phyloP scores from a whole-genome alignment of 2,797 vertebrate species.

The Parauchenoglanis ngamensis region DNA sequence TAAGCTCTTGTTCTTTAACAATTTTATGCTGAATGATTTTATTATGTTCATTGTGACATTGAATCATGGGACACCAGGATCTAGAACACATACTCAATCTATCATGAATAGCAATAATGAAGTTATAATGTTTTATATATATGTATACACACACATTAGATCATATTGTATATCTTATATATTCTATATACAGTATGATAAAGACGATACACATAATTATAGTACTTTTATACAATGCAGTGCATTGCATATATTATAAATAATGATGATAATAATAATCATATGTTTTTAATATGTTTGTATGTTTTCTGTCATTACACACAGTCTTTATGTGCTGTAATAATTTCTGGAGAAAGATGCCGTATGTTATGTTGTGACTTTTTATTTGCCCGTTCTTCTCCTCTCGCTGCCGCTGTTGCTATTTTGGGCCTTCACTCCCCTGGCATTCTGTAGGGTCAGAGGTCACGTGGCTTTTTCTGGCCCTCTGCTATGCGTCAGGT shows the following conservation, averaged over 20 bases:
- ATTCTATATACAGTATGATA: neutral
- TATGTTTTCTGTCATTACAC: neutral
- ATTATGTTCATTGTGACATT: neutral
- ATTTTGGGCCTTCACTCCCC: slow-evolving; percentile 64
- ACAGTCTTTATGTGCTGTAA: neutral
- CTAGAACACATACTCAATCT: neutral
- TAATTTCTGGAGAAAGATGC: slow-evolving; percentile 8
- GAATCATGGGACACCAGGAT: neutral
- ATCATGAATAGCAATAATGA: neutral
- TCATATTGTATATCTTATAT: neutral
- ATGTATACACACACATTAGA: neutral
- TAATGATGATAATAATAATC: neutral
- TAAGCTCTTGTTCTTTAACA: neutral
- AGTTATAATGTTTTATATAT: neutral
- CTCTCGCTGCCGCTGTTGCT: slow-evolving; percentile 61
- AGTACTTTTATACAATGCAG: neutral
- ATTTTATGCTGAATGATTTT: neutral
- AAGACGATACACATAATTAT: neutral
- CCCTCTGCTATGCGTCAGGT: slow-evolving; percentile 27
- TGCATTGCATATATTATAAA: neutral
- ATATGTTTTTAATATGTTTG: neutral
- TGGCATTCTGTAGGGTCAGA: slow-evolving; percentile 60
- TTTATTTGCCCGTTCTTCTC: slow-evolving; percentile 29
- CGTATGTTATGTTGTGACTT: slow-evolving; percentile 1
- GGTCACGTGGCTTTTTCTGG: slow-evolving; percentile 48